Evolutionary conservation across 2,113 vertebrate species (phyloP).

Genomic region (Coryphaenoides rupestris): DNA sequence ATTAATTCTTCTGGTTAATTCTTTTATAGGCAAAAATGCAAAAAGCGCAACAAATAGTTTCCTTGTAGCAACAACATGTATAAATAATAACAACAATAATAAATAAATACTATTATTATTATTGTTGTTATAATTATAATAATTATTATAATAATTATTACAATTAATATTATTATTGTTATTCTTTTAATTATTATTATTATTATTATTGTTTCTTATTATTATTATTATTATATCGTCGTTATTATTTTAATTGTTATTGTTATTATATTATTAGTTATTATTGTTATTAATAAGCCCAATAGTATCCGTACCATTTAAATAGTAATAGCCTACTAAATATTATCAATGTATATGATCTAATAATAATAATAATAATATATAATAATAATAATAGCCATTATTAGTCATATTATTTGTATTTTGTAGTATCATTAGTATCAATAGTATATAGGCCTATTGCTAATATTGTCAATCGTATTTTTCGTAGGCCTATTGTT

Average conservation of each 20-base stretch:
- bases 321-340: not conserved
- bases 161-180: no score
- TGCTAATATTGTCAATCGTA: no score
- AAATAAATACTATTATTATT: conserved; percentile 3
- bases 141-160: not conserved
- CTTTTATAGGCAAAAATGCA: not conserved
- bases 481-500: not conserved
- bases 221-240: no score
- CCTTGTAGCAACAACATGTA: not conserved
- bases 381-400: not conserved
- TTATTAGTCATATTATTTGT: not conserved
- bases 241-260: no score
- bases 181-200: no score
- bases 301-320: no score
- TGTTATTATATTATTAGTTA: no score
- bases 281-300: no score
- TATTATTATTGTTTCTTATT: no score
- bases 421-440: not conserved
- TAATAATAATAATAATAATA: conserved; percentile 8
- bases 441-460: not conserved
- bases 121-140: not conserved
- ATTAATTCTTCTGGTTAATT: no score
- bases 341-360: not conserved
- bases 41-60: not conserved
- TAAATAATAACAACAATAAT: no score